Evolutionary conservation across 64 coral and sea anemone genomes (phyloP), one percentile per base, ranked within the genome.

Genomic region (Montipora capricornis): DNA sequence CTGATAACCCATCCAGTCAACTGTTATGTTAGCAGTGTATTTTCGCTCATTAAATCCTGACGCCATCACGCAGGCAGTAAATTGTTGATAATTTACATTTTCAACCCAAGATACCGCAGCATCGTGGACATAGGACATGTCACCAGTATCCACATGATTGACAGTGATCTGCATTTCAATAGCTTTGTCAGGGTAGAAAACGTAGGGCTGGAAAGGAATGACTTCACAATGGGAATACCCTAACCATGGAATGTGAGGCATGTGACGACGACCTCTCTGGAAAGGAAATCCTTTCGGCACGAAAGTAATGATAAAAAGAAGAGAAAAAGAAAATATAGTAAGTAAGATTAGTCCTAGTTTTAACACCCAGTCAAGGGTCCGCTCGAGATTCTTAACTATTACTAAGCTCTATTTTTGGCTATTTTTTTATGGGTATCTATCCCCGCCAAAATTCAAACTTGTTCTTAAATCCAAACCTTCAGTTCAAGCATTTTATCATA

Each of bases 181-280:
- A n/a, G 45, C 83, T 80, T 93, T 93, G 75, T 93, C 92, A 3
- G 92, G 92, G 55, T 93, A 93, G 47, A 93, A 93, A 0, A 84
- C 82, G 73, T 76, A 88, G 11, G 92, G 76, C 46, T 26, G 76
- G 76, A 93, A 93, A 29, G 49, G 44, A 6, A 93, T 26, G 5
- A 11, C 44, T 29, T 93, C 68, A 74, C 92, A 93, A 16, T 64
- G 20, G 6, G 92, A 76, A 14, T 68, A 53, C 10, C 49, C 44
- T 9, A 19, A 5, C 15, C 37, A 66, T 37, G 83, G 75, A 55
- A 55, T 55, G 64, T 71, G 68, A 1, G 73, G 46, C 2, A 87
- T 9, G 29, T 44, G 60, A 11, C 47, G 62, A 55, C 92, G 83
- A 0, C 92, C 92, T 66, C 84, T 77, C 47, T 85, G 59, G 5